A percentile compares a stretch with the other conserved stretches of the same genome.
Conservation (phyloP, 2,888 invertebrate species). For the Calephelis perditalis region DNA sequence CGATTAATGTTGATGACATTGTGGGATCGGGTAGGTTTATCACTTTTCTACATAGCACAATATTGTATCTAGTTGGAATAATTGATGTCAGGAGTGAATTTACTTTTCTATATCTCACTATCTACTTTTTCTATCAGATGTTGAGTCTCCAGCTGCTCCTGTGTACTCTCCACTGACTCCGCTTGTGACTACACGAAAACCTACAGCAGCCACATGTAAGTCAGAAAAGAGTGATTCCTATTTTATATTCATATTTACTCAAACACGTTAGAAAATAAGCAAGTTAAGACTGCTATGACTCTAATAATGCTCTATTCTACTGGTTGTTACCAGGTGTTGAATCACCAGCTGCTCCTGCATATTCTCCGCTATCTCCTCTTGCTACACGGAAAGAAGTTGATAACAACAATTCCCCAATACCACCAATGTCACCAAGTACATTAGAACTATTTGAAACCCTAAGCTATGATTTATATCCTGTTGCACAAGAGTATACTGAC, state of each 20-base stretch:
- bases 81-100: slow-evolving; percentile 2
- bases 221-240: slow-evolving; percentile 2
- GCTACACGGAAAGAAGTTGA: slow-evolving; percentile 2
- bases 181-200: slow-evolving; percentile 2
- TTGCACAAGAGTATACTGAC: slow-evolving; percentile 2
- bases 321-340: slow-evolving; percentile 2
- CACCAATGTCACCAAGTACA: slow-evolving; percentile 2
- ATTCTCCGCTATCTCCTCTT: slow-evolving; percentile 2
- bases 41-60: slow-evolving; percentile 2
- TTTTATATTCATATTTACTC: slow-evolving; percentile 3
- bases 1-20: slow-evolving; percentile 2
- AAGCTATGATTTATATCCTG: slow-evolving; percentile 2
- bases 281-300: slow-evolving; percentile 2
- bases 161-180: slow-evolving; percentile 1
- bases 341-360: slow-evolving; percentile 1
- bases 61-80: slow-evolving; percentile 2
- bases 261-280: slow-evolving; percentile 2
- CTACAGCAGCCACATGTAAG: slow-evolving; percentile 2
- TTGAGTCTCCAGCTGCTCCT: slow-evolving; percentile 1
- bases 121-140: slow-evolving; percentile 2
- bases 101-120: slow-evolving; percentile 2
- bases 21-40: slow-evolving; percentile 2
- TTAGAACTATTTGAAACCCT: slow-evolving; percentile 2
- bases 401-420: slow-evolving; percentile 2
- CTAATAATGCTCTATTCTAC: slow-evolving; percentile 2